A percentile compares a stretch with the other conserved stretches of the same genome.
Evolutionary conservation across 2,797 vertebrate species (phyloP).

Genomic region (Distichodus sexfasciatus): DNA sequence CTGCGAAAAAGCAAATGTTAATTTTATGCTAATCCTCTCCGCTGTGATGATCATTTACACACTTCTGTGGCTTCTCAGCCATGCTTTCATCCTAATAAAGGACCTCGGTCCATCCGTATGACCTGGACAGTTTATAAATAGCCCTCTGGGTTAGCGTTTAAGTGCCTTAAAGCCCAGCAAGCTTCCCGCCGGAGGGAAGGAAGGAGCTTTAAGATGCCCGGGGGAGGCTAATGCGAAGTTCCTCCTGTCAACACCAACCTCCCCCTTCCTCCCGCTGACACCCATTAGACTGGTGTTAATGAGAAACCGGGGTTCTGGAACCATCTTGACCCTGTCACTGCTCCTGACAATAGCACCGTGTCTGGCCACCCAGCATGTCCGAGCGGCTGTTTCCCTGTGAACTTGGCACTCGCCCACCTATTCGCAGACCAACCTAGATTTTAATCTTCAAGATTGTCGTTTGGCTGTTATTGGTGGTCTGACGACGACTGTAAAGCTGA

Average conservation of each 20-base stretch:
- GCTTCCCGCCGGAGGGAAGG: slow-evolving; percentile 1
- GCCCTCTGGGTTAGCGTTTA: background rate
- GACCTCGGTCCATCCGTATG: background rate
- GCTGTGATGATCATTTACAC: background rate
- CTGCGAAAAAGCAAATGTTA: background rate
- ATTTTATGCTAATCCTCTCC: background rate
- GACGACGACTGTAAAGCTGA: too few species aligned
- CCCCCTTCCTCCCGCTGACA: slow-evolving; percentile 32
- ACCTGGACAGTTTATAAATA: slow-evolving; percentile 15
- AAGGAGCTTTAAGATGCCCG: slow-evolving; percentile 10
- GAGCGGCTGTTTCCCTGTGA: slow-evolving; percentile 28
- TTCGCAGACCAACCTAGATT: too few species aligned
- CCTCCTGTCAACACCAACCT: slow-evolving; percentile 34
- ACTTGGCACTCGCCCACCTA: background rate
- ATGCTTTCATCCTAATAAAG: background rate
- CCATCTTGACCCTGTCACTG: slow-evolving; percentile 28
- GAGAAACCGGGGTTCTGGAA: slow-evolving; percentile 37
- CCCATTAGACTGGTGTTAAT: slow-evolving; percentile 46
- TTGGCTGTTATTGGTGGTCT: too few species aligned
- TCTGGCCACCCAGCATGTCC: slow-evolving; percentile 38
- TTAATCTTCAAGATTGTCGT: too few species aligned
- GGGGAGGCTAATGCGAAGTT: slow-evolving; percentile 15
- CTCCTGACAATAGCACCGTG: slow-evolving; percentile 30
- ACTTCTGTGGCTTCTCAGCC: background rate
- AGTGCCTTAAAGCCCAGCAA: slow-evolving; percentile 6